phyloP scores from a whole-genome alignment of 2,888 invertebrate species.

The Polymixis lichenea region DNA sequence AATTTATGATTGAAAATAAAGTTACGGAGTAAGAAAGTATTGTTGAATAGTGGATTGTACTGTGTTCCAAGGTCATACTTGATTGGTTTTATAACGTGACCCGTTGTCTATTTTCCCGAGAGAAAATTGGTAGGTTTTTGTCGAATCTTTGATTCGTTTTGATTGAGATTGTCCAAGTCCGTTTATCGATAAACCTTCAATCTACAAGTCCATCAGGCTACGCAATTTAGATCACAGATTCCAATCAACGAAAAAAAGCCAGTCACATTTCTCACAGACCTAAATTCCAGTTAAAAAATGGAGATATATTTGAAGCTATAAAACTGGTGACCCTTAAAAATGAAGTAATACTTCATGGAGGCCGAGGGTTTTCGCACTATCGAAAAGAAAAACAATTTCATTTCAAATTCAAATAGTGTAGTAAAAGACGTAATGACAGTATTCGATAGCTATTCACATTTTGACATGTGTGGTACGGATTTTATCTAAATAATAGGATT shows the following conservation, averaged over 20 bases:
- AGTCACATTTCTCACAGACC: constrained; percentile 16
- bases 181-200: constrained; percentile 22
- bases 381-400: constrained; percentile 12
- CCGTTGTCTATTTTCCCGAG: neutral
- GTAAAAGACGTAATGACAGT: constrained; percentile 29
- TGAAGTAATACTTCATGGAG: constrained; percentile 40
- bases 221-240: constrained; percentile 50
- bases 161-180: constrained; percentile 20
- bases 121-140: neutral
- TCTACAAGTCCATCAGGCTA: constrained; percentile 34
- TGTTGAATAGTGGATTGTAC: neutral
- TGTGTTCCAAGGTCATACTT: neutral
- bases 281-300: constrained; percentile 31
- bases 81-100: neutral
- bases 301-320: constrained; percentile 24
- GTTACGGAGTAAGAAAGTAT: neutral
- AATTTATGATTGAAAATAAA: neutral
- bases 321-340: constrained; percentile 40
- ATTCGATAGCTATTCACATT: constrained; percentile 19
- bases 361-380: constrained; percentile 8
- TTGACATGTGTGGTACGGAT: constrained; percentile 16
- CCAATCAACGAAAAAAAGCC: constrained; percentile 56
- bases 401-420: constrained; percentile 38
- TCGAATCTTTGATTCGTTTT: constrained; percentile 4
- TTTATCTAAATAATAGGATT: constrained; percentile 38